Percentiles rank a stretch among this genome's conserved stretches.
Evolutionary conservation across 2,797 vertebrate species (phyloP).

Genomic region (Spinus olivaceus): DNA sequence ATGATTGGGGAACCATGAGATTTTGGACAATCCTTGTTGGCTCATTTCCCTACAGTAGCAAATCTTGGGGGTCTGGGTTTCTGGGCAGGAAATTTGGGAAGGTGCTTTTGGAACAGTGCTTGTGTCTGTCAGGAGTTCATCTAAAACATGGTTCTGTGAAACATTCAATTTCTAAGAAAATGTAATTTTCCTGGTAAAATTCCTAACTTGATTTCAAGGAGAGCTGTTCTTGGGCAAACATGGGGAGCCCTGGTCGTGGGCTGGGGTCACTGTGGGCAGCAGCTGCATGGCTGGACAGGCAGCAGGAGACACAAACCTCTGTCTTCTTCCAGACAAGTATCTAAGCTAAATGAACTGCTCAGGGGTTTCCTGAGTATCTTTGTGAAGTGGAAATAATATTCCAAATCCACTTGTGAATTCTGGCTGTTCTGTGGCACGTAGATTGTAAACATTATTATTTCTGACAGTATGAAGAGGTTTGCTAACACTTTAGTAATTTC

Average conservation of each 20-base stretch:
- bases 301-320: background rate
- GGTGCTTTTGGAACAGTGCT: background rate
- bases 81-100: background rate
- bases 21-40: background rate
- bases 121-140: background rate
- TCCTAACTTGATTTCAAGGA: background rate
- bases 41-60: rapidly evolving
- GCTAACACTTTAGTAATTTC: conserved; percentile 57
- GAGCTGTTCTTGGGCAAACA: background rate
- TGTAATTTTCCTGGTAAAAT: background rate
- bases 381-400: conserved; percentile 31
- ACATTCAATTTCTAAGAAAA: background rate
- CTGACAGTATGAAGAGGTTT: conserved; percentile 52
- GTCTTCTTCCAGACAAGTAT: background rate
- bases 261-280: background rate
- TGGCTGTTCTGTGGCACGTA: background rate
- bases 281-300: background rate
- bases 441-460: conserved; percentile 42
- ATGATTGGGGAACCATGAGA: background rate
- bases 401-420: conserved; percentile 39
- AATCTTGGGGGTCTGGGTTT: background rate
- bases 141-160: background rate
- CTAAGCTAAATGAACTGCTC: background rate
- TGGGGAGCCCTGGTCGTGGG: background rate
- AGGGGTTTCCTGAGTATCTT: background rate